Conservation (phyloP, 2,888 invertebrate species). For the Malacosoma neustria region DNA sequence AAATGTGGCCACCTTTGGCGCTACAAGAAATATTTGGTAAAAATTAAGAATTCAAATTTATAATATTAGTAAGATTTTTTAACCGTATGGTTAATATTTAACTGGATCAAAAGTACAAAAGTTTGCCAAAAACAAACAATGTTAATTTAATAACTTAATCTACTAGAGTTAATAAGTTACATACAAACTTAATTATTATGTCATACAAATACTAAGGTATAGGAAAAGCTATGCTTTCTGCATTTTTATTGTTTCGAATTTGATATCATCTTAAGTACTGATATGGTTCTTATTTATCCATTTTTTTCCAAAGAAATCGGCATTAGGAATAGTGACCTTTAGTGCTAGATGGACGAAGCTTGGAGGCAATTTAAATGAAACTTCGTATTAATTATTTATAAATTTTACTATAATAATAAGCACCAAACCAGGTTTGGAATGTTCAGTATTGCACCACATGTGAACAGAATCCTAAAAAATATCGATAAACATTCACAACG, state of each 20-base stretch:
- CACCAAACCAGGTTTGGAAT: constrained; percentile 73
- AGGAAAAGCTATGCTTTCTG: constrained; percentile 33
- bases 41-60: too few relatives aligned
- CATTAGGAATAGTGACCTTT: constrained; percentile 60
- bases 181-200: constrained; percentile 33
- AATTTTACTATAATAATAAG: constrained; percentile 66
- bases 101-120: too few relatives aligned
- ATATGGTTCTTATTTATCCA: constrained; percentile 7
- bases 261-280: constrained; percentile 24
- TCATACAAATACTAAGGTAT: constrained; percentile 42
- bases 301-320: constrained; percentile 6
- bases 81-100: too few relatives aligned
- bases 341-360: constrained; percentile 31
- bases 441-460: constrained; percentile 68
- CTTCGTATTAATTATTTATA: constrained; percentile 46
- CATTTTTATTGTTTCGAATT: constrained; percentile 17
- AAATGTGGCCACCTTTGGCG: too few relatives aligned
- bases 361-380: constrained; percentile 57
- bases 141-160: constrained; percentile 27
- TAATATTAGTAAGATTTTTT: too few relatives aligned
- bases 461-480: constrained; percentile 48
- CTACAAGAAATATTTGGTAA: too few relatives aligned
- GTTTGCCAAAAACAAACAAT: constrained; percentile 33
- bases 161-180: constrained; percentile 46
- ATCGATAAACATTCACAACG: constrained; percentile 20